Evolutionary conservation across 2,797 vertebrate species (phyloP), one percentile per base, ranked within the genome.

Genomic region (Sarcoramphus papa): DNA sequence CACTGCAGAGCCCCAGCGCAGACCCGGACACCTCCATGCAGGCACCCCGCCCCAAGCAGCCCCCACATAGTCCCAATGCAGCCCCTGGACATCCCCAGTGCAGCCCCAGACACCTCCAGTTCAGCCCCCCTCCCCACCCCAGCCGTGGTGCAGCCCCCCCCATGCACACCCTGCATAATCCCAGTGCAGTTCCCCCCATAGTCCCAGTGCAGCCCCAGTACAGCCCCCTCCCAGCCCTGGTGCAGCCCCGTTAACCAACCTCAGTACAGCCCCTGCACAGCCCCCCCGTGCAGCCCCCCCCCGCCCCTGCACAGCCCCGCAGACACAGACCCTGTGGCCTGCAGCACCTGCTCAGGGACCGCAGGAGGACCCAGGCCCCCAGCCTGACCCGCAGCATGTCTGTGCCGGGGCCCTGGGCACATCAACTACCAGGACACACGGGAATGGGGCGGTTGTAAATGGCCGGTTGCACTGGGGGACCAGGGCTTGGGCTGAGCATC

Each of bases 371-470:
- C 51, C 56, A 30, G 19, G 10, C 10, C 53, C 56, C 24, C 28
- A 14, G 40, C 33, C 6, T 35, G 76, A 24, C 73, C 47, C 19
- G 0, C 16, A 9, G 25, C 1, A 1, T 12, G 53, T 27, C 78
- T 0, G 0, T 28, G 47, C 9, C 19, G 40, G n/a, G n/a, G 5
- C 7, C 13, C 2, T 3, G 54, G 45, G 4, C 35, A 25, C 64
- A 3, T 3, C 54, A 31, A 14, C n/a, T 35, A 1, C 0, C 1
- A 60, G 37, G n/a, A 16, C 45, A 35, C 41, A 6, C 0, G 0
- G 41, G 41, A 10, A 18, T 0, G 69, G 35, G 9, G 9, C 0
- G 13, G 23, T 2, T 7, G 12, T 18, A 21, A 13, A 23, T 4
- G 15, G 4, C 24, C 1, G 1, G 4, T 23, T n/a, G 33, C 40